Base-by-base conservation (phyloP, 2,797 vertebrate genomes). In the Leptoclinus maculatus region DNA sequence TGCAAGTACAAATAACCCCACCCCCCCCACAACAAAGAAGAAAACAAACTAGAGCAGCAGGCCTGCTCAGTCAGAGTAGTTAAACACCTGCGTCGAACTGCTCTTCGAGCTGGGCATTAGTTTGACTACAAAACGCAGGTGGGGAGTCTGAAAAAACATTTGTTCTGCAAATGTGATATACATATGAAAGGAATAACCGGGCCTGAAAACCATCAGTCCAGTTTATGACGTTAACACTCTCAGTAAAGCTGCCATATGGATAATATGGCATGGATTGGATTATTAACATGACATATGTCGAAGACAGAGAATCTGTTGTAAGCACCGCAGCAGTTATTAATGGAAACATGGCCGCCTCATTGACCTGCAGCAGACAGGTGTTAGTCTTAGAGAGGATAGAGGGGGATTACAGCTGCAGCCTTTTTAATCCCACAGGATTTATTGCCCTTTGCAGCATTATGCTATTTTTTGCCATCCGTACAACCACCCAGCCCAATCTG, bases 291-390 rank as follows among this genome's bases (percentile, higher is more conserved):
- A 27, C 49, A 45, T 45, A 47, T 38, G 58, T 45, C 56, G 12
- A 64, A 45, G 38, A 45, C 16, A 27, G 21, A 25, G n/a, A 41
- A 54, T 36, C 47, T 38, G 23, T 57, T 38, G 23, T 64, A 2
- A 25, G 14, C 8, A 23, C 8, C 17, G 29, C 41, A 41, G 67
- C 25, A 14, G 25, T 58, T 69, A 78, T 65, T 65, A 51, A 39
- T 58, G 41, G 51, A 57, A 66, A 78, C 21, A 53, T 53, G 13
- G 16, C 43, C 1, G 4, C n/a, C 34, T 19, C 41, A 16, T 21
- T 71, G 59, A 77, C 59, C 74, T 65, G 76, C 53, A 39, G 32
- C 60, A 59, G 41, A 41, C 41, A 78, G 76, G 76, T 78, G 67
- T 47, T 62, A 27, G 51, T 66, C 41, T 71, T 41, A 59, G 5